A percentile compares a stretch with the other conserved stretches of the same genome.
Conservation (phyloP, 2,888 invertebrate species). For the Spodoptera exigua region DNA sequence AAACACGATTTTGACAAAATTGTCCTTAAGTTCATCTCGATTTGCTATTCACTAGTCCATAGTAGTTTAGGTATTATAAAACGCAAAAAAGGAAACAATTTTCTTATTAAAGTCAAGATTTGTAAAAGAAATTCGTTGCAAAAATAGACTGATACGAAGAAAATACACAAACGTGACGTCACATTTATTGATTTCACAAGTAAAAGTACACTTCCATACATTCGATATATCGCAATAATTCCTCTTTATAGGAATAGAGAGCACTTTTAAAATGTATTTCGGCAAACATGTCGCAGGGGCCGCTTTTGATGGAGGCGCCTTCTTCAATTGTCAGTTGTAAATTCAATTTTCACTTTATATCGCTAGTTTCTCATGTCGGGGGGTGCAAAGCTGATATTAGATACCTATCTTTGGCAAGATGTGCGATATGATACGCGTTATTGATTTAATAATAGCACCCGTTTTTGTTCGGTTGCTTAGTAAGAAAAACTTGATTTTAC, state of each 20-base stretch:
- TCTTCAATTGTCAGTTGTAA: conserved; percentile 87
- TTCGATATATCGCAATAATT: conserved; percentile 51
- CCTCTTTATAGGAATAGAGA: conserved; percentile 69
- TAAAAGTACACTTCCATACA: conserved; percentile 28
- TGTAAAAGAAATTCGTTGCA: too few relatives aligned
- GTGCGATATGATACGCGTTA: conserved; percentile 19
- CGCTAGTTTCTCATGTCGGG: conserved; percentile 79
- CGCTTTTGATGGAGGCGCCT: conserved; percentile 86
- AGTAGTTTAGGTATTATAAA: too few relatives aligned
- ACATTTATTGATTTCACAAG: conserved; percentile 14
- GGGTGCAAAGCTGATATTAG: conserved; percentile 67
- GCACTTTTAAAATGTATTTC: conserved; percentile 81
- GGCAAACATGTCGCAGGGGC: conserved; percentile 82
- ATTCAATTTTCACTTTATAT: conserved; percentile 89
- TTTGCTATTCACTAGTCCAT: too few relatives aligned
- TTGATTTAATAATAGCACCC: not conserved
- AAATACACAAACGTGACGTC: too few relatives aligned
- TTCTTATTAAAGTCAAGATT: too few relatives aligned
- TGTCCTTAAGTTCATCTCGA: too few relatives aligned
- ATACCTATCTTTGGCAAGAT: conserved; percentile 51
- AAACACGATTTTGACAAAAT: too few relatives aligned
- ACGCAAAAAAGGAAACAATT: too few relatives aligned
- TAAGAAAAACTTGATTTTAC: too few relatives aligned
- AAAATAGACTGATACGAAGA: too few relatives aligned
- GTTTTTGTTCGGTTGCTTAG: not conserved